Conservation (phyloP, 2,888 invertebrate species). For the Phortica okadai region DNA sequence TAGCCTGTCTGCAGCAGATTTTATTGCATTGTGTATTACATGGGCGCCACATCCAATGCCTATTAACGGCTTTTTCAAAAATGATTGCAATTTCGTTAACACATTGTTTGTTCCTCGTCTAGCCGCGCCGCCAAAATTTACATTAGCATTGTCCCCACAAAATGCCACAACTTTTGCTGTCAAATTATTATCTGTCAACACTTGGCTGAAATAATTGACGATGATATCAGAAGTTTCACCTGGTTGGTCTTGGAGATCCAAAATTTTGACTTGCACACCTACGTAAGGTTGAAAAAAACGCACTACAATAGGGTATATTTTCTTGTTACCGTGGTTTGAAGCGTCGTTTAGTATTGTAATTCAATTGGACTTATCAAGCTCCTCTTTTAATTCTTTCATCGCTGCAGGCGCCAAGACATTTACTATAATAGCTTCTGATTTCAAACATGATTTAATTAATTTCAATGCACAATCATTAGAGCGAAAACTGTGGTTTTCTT, state of each 20-base stretch:
- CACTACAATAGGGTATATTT: slow-evolving; percentile 29
- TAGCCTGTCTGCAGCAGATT: slow-evolving; percentile 26
- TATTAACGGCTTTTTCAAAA: slow-evolving; percentile 23
- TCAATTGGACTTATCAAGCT: no score
- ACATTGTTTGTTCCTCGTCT: slow-evolving; percentile 36
- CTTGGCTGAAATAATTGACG: slow-evolving; percentile 3
- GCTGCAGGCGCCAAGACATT: no score
- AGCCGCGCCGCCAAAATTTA: slow-evolving; percentile 35
- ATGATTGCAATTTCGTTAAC: slow-evolving; percentile 26
- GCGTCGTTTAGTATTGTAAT: slow-evolving; percentile 13
- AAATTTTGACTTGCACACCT: slow-evolving; percentile 41
- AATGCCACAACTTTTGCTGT: slow-evolving; percentile 27
- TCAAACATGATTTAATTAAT: no score
- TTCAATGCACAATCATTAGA: no score
- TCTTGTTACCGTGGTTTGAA: slow-evolving; percentile 41
- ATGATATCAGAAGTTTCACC: slow-evolving; percentile 12
- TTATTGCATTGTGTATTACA: slow-evolving; percentile 33
- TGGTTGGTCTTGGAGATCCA: background rate
- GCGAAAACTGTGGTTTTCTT: no score
- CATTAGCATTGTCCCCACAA: slow-evolving; percentile 37
- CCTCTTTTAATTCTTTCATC: no score
- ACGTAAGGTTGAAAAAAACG: slow-evolving; percentile 35
- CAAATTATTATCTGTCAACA: background rate
- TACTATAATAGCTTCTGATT: no score
- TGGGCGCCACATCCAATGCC: slow-evolving; percentile 39